These are phyloP conservation scores for Therioaphis trifolii DNA, from an alignment of 2,888 invertebrate species.

Conservation along the genomic window DNA sequence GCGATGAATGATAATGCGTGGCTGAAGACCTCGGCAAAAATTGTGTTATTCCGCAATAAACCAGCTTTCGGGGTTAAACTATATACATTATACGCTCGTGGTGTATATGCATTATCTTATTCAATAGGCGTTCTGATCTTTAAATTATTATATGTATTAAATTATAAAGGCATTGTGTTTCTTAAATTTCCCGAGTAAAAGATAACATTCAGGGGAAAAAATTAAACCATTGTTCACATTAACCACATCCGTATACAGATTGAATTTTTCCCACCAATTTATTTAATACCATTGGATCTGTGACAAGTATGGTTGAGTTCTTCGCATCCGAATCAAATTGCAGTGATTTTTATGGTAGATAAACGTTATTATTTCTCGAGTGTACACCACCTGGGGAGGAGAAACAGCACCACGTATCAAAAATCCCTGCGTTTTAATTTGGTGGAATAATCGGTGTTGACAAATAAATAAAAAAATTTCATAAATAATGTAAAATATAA, in stretches of 20 bases:
- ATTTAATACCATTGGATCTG: background rate
- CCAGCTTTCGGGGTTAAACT: slow-evolving; percentile 31
- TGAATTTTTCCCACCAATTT: background rate
- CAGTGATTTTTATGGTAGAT: background rate
- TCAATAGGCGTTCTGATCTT: background rate
- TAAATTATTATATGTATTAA: background rate
- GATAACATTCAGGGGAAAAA: background rate
- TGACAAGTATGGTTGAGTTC: slow-evolving; percentile 6
- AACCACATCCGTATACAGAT: background rate
- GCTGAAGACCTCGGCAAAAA: background rate
- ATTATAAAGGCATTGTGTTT: slow-evolving; percentile 7
- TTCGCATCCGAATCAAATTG: background rate
- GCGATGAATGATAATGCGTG: slow-evolving; percentile 27
- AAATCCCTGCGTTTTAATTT: background rate
- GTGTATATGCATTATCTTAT: slow-evolving; percentile 27
- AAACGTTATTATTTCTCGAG: background rate
- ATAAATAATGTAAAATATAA: background rate
- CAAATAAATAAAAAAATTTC: background rate
- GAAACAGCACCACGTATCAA: background rate
- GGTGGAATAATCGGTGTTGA: background rate
- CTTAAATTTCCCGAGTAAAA: background rate
- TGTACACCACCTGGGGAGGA: background rate
- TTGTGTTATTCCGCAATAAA: slow-evolving; percentile 34
- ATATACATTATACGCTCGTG: background rate
- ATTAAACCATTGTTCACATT: background rate